Evolutionary conservation across 2,113 vertebrate species (phyloP).

Genomic region (Cololabis saira): DNA sequence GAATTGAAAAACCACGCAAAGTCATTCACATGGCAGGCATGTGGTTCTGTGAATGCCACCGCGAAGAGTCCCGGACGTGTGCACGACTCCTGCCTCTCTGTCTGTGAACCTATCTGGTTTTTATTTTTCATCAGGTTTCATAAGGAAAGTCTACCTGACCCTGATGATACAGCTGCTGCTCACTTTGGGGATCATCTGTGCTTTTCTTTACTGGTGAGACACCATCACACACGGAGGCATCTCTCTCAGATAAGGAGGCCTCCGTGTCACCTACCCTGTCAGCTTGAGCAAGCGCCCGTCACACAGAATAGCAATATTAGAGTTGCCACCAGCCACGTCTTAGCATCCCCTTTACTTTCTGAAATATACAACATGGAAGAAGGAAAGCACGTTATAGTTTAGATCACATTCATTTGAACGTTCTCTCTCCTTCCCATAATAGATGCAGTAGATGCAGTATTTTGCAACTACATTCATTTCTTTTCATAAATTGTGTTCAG

Average conservation of each 20-base stretch:
- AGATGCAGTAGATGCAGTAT: slow-evolving; percentile 42
- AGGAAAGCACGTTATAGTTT: slow-evolving; percentile 28
- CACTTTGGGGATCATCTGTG: slow-evolving; percentile 81
- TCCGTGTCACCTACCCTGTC: slow-evolving; percentile 18
- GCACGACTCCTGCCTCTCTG: neutral
- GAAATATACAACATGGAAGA: slow-evolving; percentile 8
- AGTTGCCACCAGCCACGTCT: slow-evolving; percentile 9
- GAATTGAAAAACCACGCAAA: slow-evolving; percentile 1
- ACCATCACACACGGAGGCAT: neutral
- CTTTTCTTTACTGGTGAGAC: slow-evolving; percentile 87
- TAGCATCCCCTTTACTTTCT: slow-evolving; percentile 8
- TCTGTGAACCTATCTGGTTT: slow-evolving; percentile 17
- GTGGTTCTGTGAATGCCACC: neutral
- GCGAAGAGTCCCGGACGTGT: no score
- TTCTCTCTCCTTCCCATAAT: slow-evolving; percentile 58
- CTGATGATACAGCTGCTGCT: slow-evolving; percentile 82
- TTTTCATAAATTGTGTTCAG: slow-evolving; percentile 60
- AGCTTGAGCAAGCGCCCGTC: neutral
- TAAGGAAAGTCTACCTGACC: slow-evolving; percentile 85
- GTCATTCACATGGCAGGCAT: slow-evolving; percentile 37
- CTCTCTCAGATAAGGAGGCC: neutral
- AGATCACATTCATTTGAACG: slow-evolving; percentile 35
- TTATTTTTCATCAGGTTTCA: slow-evolving; percentile 77
- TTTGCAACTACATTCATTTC: slow-evolving; percentile 41
- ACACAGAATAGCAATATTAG: neutral